phyloP scores from a whole-genome alignment of 2,113 vertebrate genomes.

The Desmodus rotundus region DNA sequence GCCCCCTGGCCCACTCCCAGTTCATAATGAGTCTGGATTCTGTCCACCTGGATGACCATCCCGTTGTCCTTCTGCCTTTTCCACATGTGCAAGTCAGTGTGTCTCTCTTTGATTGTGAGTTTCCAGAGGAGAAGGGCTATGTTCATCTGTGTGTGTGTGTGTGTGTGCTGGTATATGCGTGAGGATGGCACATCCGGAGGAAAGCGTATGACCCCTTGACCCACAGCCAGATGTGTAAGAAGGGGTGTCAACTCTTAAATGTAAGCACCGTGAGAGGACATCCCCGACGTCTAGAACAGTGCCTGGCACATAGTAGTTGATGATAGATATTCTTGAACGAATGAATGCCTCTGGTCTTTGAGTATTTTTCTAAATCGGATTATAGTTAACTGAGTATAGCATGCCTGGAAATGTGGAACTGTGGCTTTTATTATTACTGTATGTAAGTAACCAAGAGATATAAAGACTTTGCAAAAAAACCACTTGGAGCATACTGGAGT shows the following conservation, averaged over 20 bases:
- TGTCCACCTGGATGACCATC: neutral
- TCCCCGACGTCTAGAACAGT: neutral
- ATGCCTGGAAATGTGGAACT: neutral
- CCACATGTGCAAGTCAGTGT: neutral
- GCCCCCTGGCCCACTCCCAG: neutral
- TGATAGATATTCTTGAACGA: neutral
- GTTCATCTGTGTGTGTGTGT: neutral
- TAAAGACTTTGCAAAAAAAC: neutral
- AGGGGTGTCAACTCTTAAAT: neutral
- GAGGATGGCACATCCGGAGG: neutral
- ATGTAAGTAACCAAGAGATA: neutral
- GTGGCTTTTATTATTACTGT: neutral
- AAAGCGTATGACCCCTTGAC: neutral
- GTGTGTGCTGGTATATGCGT: rapidly evolving
- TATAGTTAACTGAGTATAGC: neutral
- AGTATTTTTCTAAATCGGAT: neutral
- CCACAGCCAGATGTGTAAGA: neutral
- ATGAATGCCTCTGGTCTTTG: neutral
- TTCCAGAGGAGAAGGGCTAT: neutral
- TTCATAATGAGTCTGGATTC: neutral
- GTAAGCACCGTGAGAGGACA: neutral
- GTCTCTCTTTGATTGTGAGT: slow-evolving; percentile 8
- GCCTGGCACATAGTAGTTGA: neutral
- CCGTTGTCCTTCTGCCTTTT: neutral
- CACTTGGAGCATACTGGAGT: neutral